Evolutionary conservation across 2,113 vertebrate species (phyloP).

Genomic region (Saimiri boliviensis): DNA sequence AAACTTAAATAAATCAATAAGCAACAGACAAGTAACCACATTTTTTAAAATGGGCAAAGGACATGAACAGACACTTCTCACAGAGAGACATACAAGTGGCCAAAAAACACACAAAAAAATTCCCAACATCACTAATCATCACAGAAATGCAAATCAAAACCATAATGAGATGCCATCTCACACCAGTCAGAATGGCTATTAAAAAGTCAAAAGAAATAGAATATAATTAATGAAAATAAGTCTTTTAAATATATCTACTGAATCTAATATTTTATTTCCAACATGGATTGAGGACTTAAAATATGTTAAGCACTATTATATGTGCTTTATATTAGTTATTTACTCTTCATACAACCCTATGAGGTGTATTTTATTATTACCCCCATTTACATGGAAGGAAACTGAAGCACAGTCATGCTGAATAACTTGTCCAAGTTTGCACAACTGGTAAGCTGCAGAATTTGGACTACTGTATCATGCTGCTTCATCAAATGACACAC

Average conservation of each 20-base stretch:
- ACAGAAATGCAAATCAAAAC: no score
- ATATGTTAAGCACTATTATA: neutral
- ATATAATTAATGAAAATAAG: constrained; percentile 16
- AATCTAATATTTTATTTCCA: neutral
- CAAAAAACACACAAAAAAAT: no score
- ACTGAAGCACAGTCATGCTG: neutral
- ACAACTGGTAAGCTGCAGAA: neutral
- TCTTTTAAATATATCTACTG: neutral
- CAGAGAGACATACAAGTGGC: no score
- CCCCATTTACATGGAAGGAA: neutral
- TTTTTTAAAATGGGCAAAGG: no score
- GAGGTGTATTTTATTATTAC: neutral
- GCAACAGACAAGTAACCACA: no score
- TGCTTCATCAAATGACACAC: neutral
- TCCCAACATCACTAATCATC: no score
- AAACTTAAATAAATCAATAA: no score
- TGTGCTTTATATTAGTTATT: neutral
- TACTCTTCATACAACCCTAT: neutral
- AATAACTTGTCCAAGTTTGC: neutral
- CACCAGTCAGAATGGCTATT: no score
- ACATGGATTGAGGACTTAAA: neutral
- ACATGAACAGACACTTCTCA: no score
- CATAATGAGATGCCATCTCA: no score
- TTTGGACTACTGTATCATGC: neutral
- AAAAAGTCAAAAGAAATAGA: neutral